Evolutionary conservation across 2,888 invertebrate genomes (phyloP).

Genomic region (Ormyrus rosae): DNA sequence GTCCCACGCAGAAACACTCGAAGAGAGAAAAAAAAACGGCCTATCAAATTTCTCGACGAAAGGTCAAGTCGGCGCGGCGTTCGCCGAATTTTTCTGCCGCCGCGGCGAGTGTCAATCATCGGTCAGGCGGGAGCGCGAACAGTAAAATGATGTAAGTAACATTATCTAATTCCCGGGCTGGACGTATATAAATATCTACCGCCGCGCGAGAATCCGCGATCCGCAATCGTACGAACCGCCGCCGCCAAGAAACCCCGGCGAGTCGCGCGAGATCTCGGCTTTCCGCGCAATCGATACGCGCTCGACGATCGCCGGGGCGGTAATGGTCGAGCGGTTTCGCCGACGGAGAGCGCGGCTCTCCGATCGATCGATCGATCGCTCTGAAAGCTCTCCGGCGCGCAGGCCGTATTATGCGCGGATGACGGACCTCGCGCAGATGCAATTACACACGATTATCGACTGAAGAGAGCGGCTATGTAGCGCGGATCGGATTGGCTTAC

Average conservation of each 20-base stretch:
- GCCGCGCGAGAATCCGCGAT: slow-evolving; percentile 8
- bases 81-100: slow-evolving; percentile 6
- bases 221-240: background rate
- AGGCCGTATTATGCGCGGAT: slow-evolving; percentile 8
- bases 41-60: slow-evolving; percentile 20
- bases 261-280: slow-evolving; percentile 42
- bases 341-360: slow-evolving; percentile 52
- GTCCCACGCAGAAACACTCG: background rate
- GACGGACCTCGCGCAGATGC: slow-evolving; percentile 45
- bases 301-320: slow-evolving; percentile 52
- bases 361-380: slow-evolving; percentile 1
- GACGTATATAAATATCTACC: background rate
- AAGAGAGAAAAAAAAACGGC: background rate
- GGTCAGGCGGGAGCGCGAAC: background rate
- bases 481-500: slow-evolving; percentile 1
- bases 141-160: slow-evolving; percentile 26
- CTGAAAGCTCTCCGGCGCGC: slow-evolving; percentile 13
- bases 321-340: slow-evolving; percentile 68
- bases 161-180: slow-evolving; percentile 21
- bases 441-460: slow-evolving; percentile 58
- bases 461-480: slow-evolving; percentile 29
- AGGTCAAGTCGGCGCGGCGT: no score
- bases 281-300: slow-evolving; percentile 55
- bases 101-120: background rate
- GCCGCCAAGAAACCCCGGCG: slow-evolving; percentile 40